Evolutionary conservation across 2,797 vertebrate genomes (phyloP), one percentile per base, ranked within the genome.

Genomic region (Catharus ustulatus): DNA sequence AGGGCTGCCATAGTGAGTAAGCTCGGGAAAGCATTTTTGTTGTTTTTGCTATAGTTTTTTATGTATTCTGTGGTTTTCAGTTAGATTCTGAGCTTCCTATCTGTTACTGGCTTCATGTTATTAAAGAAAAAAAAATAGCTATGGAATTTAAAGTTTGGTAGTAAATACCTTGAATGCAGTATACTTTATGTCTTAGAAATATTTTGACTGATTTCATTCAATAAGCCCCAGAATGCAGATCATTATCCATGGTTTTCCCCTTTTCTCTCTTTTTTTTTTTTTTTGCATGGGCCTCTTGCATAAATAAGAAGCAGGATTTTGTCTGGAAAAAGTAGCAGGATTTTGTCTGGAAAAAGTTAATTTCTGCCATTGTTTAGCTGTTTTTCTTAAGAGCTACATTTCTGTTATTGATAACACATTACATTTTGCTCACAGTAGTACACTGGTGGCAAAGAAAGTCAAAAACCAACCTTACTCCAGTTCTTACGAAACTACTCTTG

Each of bases 1-100:
- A 49, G 43, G 23, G 34, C 54, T 72, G 42, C 45, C 1, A 0
- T 20, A 13, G 24, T 1, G 2, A 42, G 24, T n/a, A 34, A 22
- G 6, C 12, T 18, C 4, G 34, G 32, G n/a, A 68, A 68, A 62
- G 15, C 3, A 1, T 8, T 58, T 38, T 24, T 54, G 14, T 54
- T 67, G 19, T 9, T 7, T 38, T 26, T 27, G n/a, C n/a, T 46
- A 13, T 11, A 9, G 5, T 11, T 55, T 64, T 30, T 46, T 14
- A n/a, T 1, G 0, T 2, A 4, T 42, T 62, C 11, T 43, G 27
- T 62, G 15, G 12, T 66, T 82, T 59, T 34, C 67, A 55, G 26
- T 40, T 38, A 40, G 34, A 42, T 59, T 80, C 32, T 72, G 72
- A 68, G 9, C 13, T 67, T 26, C 9, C 10, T 7, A 7, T 36